Evolutionary conservation across 1,140 invertebrate species (phyloP), one percentile per base, ranked within the genome.

Genomic region (Diabrotica undecimpunctata): DNA sequence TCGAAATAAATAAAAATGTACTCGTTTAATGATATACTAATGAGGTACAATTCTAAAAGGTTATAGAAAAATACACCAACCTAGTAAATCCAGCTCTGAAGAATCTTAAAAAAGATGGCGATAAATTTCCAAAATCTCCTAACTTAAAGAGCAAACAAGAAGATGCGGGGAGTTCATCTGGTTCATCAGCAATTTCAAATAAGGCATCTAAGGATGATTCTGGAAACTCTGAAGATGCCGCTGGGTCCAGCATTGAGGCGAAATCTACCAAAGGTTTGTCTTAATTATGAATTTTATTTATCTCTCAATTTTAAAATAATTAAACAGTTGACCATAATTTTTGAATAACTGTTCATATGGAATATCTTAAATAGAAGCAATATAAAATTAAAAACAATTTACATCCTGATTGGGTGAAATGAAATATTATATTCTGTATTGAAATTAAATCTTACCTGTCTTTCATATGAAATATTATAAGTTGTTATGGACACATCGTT

Each of bases 61-160:
- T 93, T 5, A 85, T 92, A 67, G 84, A 87, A 12, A 87, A 86
- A 69, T 91, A 90, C 73, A 66, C 70, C 7, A 67, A 64, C 57
- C 54, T 68, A 59, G 65, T 67, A 14, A 69, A 69, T 61, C 67
- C 73, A 9, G 46, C 35, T 25, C 41, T 72, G 14, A 67, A 66
- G 13, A 67, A 66, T 57, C 52, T 72, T 38, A 70, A 73, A 60
- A 72, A 71, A 58, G 69, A 64, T 7, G 66, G 55, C 6, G 67
- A 68, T 6, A 69, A 72, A 65, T 51, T 65, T 38, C 64, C 66
- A 7, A 68, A 66, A 66, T 72, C 67, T 10, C 68, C 72, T 5
- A 62, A 62, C 36, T 66, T 71, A 14, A 66, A 70, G 46, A 65
- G 66, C 0, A 74, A 73, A 65, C 66, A 69, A 66, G 61, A 65